Evolutionary conservation across 2,888 invertebrate genomes (phyloP), one percentile per base, ranked within the genome.

Genomic region (Andrena praecox): DNA sequence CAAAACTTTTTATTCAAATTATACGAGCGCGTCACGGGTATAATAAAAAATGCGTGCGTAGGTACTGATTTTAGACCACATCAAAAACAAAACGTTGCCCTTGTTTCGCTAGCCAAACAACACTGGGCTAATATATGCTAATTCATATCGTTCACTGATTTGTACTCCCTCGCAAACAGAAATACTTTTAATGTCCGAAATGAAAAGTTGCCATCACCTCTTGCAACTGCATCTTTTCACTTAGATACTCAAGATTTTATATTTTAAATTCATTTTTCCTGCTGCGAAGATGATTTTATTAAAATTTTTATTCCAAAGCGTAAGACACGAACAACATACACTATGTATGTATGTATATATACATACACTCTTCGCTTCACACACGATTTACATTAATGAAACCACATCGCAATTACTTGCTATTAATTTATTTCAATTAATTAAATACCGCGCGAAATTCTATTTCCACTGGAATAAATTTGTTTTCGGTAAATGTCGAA

Each of bases 1-100:
- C n/a, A 16, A 56, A 52, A 63, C 10, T n/a, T 33, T 76, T 70
- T 42, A 27, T 8, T n/a, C 54, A 24, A 33, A 64, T 64, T 71
- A 48, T 59, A 54, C 24, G 12, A 70, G 27, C 33, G 64, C 42
- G 71, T 63, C 48, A 77, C 2, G 52, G 10, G 54, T 62, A 60
- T 52, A 60, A 67, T 72, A 52, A 67, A 52, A 33, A 62, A 33
- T 33, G 31, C 20, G n/a, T 16, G 27, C 27, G 7, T 16, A 16
- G 12, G 60, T 29, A 60, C 6, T 31, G 67, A 56, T 56, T 66
- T 73, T 6, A 20, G 67, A 29, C 10, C 42, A 67, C 59, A 31
- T 12, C 31, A 33, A 50, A 24, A 60, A n/a, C 2, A 60, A 35
- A 56, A 67, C 29, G 6, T 12, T 3, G 10, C 50, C 29, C 35